These are phyloP conservation scores for Dascyllus trimaculatus DNA, from an alignment of 2,113 vertebrate species.

Conservation along the genomic window DNA sequence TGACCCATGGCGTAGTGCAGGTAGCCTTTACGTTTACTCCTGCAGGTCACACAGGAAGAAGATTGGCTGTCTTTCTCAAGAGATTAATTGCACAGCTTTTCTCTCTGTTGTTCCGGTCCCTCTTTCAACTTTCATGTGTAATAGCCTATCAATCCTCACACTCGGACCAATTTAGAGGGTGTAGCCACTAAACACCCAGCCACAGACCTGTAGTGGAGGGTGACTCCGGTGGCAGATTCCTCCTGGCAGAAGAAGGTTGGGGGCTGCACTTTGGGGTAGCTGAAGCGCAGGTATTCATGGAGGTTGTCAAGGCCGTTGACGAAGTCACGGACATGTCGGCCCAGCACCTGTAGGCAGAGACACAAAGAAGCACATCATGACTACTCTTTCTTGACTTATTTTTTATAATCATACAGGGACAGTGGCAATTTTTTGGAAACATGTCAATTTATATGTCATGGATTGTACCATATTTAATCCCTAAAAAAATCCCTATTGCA, in stretches of 20 bases:
- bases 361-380: not conserved
- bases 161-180: no score
- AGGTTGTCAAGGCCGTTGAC: constrained; percentile 86
- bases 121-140: not conserved
- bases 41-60: constrained; percentile 43
- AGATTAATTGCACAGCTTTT: not conserved
- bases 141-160: not conserved
- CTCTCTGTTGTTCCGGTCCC: not conserved
- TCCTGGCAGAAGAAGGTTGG: constrained; percentile 87
- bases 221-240: constrained; percentile 84
- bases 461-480: no score
- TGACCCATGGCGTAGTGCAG: constrained; percentile 87
- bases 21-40: constrained; percentile 85
- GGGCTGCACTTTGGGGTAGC: constrained; percentile 86
- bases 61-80: not conserved
- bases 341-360: constrained; percentile 75
- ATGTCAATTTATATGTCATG: no score
- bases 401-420: not conserved
- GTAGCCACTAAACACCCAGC: not conserved
- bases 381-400: not conserved
- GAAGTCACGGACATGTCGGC: constrained; percentile 84
- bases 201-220: constrained; percentile 85
- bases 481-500: no score
- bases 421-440: no score
- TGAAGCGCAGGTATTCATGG: constrained; percentile 85